Base-by-base conservation (phyloP, 2,888 invertebrate genomes). In the Agriotes lineatus region DNA sequence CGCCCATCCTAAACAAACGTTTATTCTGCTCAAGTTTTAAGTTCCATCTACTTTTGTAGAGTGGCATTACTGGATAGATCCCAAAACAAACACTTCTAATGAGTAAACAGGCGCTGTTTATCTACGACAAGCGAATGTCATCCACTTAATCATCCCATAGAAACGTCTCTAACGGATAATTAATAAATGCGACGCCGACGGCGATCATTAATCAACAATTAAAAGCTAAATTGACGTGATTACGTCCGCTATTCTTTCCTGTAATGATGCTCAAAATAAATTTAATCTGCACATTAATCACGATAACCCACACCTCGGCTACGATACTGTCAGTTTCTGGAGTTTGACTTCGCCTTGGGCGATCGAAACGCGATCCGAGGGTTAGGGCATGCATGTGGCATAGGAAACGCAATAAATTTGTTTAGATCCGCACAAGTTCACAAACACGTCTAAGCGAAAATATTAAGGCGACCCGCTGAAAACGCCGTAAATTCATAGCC, bases 121-220 rank as follows among this genome's bases (percentile, higher is more conserved):
- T 79, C 79, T 77, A 73, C 74, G 79, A 77, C 77, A 76, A 76
- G 77, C 75, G 76, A 78, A 77, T 75, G 78, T 77, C 79, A 77
- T 76, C 76, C 75, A 79, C 78, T 80, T 80, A 80, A 81, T 81
- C 80, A 80, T 80, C 75, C 75, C 74, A 78, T 79, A 77, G 79
- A 77, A 79, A 76, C 77, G 78, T 77, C 77, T 77, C 80, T 74
- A 76, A 78, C 76, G 76, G 76, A 76, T 81, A 81, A 81, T 82
- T 82, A 82, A 81, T 81, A 82, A 81, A 81, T 79, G 78, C 76
- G 80, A 79, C 80, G 77, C 79, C 76, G 73, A 72, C 72, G 74
- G 73, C 60, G 69, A 76, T 78, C 81, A 80, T 82, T 80, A 82
- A 82, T 82, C 80, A 81, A 79, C 81, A 81, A 81, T 82, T 80